Percentiles rank a stretch among this genome's conserved stretches.
These are phyloP conservation scores for Acipenser transmontanus DNA, from an alignment of 2,797 vertebrate genomes.

Conservation along the genomic window DNA sequence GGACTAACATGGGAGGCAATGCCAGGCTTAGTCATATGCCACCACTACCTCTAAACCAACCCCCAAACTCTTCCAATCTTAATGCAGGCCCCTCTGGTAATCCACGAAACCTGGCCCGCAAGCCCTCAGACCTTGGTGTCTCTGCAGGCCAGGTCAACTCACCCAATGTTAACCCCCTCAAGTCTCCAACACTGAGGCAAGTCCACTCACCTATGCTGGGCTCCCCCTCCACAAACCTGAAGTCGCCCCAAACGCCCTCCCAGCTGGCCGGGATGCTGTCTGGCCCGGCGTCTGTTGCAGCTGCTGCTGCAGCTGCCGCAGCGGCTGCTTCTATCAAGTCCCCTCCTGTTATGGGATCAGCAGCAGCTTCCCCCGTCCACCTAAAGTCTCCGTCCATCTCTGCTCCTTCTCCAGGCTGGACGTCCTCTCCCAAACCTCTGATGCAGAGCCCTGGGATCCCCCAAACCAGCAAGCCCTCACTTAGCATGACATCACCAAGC, in stretches of 20 bases:
- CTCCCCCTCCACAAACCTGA: conserved; percentile 94
- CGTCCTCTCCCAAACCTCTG: conserved; percentile 94
- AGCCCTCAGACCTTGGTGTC: conserved; percentile 89
- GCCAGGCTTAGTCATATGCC: conserved; percentile 94
- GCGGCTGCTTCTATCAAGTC: conserved; percentile 94
- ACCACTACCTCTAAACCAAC: conserved; percentile 75
- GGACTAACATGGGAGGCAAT: conserved; percentile 74
- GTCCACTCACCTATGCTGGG: conserved; percentile 98
- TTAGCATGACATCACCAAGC: conserved; percentile 92
- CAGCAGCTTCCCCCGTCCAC: conserved; percentile 96
- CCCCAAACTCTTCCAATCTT: conserved; percentile 65
- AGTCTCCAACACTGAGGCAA: conserved; percentile 93
- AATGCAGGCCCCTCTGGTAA: conserved; percentile 69
- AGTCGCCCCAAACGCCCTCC: conserved; percentile 96
- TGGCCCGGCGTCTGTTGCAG: conserved; percentile 77
- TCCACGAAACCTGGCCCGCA: conserved; percentile 74
- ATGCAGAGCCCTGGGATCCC: conserved; percentile 97
- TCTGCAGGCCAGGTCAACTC: conserved; percentile 86
- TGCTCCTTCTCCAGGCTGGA: conserved; percentile 94
- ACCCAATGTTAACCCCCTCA: conserved; percentile 89
- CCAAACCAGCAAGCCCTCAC: conserved; percentile 82
- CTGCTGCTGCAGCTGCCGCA: conserved; percentile 77
- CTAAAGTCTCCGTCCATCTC: conserved; percentile 98
- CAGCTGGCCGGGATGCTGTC: conserved; percentile 95
- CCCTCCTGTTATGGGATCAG: conserved; percentile 93